Evolutionary conservation across 2,113 vertebrate genomes (phyloP), one percentile per base, ranked within the genome.

Genomic region (Anguilla japonica): DNA sequence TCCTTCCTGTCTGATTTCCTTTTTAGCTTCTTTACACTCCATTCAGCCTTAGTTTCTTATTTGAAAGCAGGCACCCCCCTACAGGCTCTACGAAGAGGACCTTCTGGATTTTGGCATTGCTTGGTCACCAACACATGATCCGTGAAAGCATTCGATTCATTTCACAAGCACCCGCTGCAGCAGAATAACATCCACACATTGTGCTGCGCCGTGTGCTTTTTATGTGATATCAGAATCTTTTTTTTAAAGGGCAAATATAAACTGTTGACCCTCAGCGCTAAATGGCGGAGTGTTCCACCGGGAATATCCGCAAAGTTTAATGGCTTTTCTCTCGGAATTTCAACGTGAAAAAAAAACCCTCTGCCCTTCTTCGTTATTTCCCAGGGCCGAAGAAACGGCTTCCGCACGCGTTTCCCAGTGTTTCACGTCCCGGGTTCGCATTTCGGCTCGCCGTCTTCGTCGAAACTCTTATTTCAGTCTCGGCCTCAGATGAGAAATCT

Each of bases 271-370:
- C 91, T 34, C 89, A 90, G 91, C 92, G 88, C 88, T 92, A 94
- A 95, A 95, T 90, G 90, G 85, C 89, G 87, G 83, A 41, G 15
- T 82, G 53, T 88, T 89, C 88, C 91, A 92, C 87, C 79, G 71
- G 92, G 91, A 92, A 92, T 87, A 88, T 87, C 87, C 87, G 87
- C 85, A 63, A 87, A 90, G 84, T 91, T 88, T 93, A 93, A 95
- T 92, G 90, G 87, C 87, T 88, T 93, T 93, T 94, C 93, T 89
- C 93, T 93, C 91, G 83, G 87, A 92, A 94, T 95, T 95, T 93
- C 91, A 93, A 84, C 5, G 89, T 56, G 46, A 63, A 85, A 89
- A 87, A 87, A 53, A 53, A 2, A 11, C 13, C 13, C 50, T 53
- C 50, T 53, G 13, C 11, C 50, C 9, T 53, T 53, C 50, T 53